A percentile compares a stretch with the other conserved stretches of the same genome.
phyloP scores from a whole-genome alignment of 2,888 invertebrate genomes.

The Drosophila mulleri region DNA sequence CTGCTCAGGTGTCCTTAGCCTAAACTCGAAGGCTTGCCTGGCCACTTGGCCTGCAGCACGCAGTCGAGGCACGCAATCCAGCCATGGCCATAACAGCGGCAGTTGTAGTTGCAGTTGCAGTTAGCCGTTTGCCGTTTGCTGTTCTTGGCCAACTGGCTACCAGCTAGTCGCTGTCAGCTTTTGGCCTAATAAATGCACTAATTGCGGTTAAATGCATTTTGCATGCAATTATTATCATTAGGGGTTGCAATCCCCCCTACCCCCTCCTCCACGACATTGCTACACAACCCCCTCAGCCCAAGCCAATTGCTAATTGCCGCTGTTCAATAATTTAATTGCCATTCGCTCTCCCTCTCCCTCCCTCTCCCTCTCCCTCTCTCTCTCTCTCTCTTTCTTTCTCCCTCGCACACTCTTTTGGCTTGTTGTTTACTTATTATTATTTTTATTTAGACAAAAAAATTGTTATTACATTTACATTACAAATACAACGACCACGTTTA shows the following conservation, averaged over 20 bases:
- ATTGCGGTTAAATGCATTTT: conserved; percentile 84
- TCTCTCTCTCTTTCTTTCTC: too few relatives aligned
- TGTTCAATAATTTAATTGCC: conserved; percentile 68
- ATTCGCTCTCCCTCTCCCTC: not conserved
- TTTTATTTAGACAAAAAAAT: conserved; percentile 72
- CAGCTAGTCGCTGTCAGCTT: conserved; percentile 69
- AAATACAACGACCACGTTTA: conserved; percentile 64
- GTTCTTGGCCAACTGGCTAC: conserved; percentile 21
- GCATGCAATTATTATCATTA: conserved; percentile 79
- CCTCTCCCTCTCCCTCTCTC: conserved; percentile 1
- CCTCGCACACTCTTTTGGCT: not conserved
- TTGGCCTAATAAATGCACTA: conserved; percentile 84
- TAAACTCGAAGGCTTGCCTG: conserved; percentile 63
- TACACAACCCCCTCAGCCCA: not conserved
- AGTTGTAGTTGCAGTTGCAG: conserved; percentile 13
- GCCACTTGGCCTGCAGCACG: conserved; percentile 40
- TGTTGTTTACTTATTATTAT: conserved; percentile 32
- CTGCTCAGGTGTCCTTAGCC: conserved; percentile 53
- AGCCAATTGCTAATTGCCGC: conserved; percentile 10
- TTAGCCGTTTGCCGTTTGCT: conserved; percentile 6
- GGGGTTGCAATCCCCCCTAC: conserved; percentile 60
- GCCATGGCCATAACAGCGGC: conserved; percentile 16
- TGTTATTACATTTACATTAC: conserved; percentile 58
- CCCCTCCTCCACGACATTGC: conserved; percentile 5
- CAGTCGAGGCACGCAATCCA: conserved; percentile 53